Evolutionary conservation across 2,113 vertebrate genomes (phyloP).

Genomic region (Labrus mixtus): DNA sequence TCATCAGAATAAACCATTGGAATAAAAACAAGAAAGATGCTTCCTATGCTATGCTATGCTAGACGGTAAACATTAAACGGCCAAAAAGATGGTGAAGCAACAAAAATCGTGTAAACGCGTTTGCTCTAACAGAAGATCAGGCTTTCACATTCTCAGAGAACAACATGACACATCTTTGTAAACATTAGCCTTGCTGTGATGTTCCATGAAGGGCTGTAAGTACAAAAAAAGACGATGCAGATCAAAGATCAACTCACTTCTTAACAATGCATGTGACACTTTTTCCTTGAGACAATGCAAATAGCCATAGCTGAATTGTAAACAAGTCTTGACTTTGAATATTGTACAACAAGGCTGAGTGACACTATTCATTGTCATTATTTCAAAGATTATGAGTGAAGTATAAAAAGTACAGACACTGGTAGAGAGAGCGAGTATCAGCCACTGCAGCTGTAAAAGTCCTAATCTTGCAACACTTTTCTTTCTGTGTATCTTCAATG

Average conservation of each 20-base stretch:
- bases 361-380: slow-evolving; percentile 47
- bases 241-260: slow-evolving; percentile 20
- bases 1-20: too few species aligned
- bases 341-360: slow-evolving; percentile 68
- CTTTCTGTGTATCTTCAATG: slow-evolving; percentile 44
- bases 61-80: slow-evolving; percentile 19
- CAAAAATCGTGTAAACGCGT: slow-evolving; percentile 25
- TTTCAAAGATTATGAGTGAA: slow-evolving; percentile 51
- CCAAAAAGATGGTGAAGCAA: slow-evolving; percentile 38
- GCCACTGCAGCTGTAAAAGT: slow-evolving; percentile 40
- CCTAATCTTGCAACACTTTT: slow-evolving; percentile 57
- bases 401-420: slow-evolving; percentile 67
- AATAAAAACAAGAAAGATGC: too few species aligned
- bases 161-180: slow-evolving; percentile 34
- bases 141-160: slow-evolving; percentile 51
- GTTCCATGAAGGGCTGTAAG: slow-evolving; percentile 6
- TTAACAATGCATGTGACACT: slow-evolving; percentile 47
- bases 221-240: slow-evolving; percentile 22
- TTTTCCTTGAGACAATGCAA: slow-evolving; percentile 53
- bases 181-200: slow-evolving; percentile 36
- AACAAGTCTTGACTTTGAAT: slow-evolving; percentile 78
- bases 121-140: slow-evolving; percentile 24
- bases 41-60: slow-evolving; percentile 23
- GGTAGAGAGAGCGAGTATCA: slow-evolving; percentile 31
- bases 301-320: slow-evolving; percentile 72